Evolutionary conservation across 2,797 vertebrate genomes (phyloP).

Genomic region (Danio jaintianensis): DNA sequence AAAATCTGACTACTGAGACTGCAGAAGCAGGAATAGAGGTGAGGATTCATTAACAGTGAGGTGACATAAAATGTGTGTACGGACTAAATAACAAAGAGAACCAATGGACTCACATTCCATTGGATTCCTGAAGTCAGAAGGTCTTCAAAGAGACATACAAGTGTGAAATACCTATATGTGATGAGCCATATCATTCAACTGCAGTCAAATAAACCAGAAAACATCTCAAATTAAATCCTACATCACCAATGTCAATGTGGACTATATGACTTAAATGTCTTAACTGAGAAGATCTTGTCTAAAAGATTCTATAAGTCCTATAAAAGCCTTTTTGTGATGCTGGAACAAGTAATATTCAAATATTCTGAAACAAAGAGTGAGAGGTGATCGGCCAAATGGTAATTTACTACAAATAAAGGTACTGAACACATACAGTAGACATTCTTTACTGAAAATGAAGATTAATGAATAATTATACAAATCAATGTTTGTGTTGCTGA

Average conservation of each 20-base stretch:
- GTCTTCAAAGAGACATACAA: constrained; percentile 8
- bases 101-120: constrained; percentile 4
- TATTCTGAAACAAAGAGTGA: background rate
- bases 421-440: constrained; percentile 21
- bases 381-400: background rate
- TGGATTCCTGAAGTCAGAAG: constrained; percentile 21
- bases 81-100: background rate
- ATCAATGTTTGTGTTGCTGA: background rate
- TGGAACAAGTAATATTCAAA: background rate
- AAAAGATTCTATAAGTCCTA: background rate
- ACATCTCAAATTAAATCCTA: background rate
- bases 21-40: constrained; percentile 61
- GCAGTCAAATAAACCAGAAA: constrained; percentile 5
- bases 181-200: constrained; percentile 8
- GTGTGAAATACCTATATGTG: constrained; percentile 17
- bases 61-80: constrained; percentile 60
- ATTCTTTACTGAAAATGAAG: constrained; percentile 8
- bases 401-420: constrained; percentile 1
- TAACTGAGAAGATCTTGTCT: background rate
- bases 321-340: constrained; percentile 19
- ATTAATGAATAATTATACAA: background rate
- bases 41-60: constrained; percentile 71
- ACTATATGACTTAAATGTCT: background rate
- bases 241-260: background rate
- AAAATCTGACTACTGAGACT: background rate